These are phyloP conservation scores for Nemotelus pantherinus DNA, from an alignment of 2,888 invertebrate species.

Conservation along the genomic window DNA sequence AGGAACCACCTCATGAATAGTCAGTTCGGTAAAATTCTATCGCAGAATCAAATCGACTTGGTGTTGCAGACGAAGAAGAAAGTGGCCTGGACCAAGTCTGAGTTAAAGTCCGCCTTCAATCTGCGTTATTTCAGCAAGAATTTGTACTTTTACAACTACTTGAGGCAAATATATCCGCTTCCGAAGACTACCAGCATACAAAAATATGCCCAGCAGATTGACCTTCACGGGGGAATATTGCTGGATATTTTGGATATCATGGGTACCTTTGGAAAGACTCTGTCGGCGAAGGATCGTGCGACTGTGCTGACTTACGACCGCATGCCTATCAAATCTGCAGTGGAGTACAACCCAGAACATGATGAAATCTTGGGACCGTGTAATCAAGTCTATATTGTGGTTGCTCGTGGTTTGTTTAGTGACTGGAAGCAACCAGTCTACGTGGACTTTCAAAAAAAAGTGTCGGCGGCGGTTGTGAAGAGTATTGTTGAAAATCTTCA, in stretches of 20 bases:
- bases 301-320: slow-evolving; percentile 7
- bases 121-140: slow-evolving; percentile 10
- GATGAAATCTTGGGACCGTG: slow-evolving; percentile 41
- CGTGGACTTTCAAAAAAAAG: slow-evolving; percentile 33
- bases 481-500: slow-evolving; percentile 25
- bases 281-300: neutral
- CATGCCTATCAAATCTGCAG: neutral
- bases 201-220: neutral
- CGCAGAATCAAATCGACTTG: slow-evolving; percentile 23
- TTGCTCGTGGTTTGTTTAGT: slow-evolving; percentile 39
- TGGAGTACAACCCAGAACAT: slow-evolving; percentile 4
- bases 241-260: slow-evolving; percentile 11
- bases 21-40: neutral
- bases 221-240: slow-evolving; percentile 3
- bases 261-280: neutral
- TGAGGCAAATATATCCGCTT: neutral
- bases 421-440: slow-evolving; percentile 44
- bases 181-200: neutral
- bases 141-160: neutral
- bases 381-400: slow-evolving; percentile 28
- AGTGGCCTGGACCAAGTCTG: slow-evolving; percentile 1
- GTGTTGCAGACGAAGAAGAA: slow-evolving; percentile 13
- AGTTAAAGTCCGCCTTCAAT: neutral
- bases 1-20: neutral
- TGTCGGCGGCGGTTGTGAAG: slow-evolving; percentile 3